Percentiles rank a stretch among this genome's conserved stretches.
Conservation (phyloP, 35 echinoderm and acorn worm genomes). For the Chiridota heheva region DNA sequence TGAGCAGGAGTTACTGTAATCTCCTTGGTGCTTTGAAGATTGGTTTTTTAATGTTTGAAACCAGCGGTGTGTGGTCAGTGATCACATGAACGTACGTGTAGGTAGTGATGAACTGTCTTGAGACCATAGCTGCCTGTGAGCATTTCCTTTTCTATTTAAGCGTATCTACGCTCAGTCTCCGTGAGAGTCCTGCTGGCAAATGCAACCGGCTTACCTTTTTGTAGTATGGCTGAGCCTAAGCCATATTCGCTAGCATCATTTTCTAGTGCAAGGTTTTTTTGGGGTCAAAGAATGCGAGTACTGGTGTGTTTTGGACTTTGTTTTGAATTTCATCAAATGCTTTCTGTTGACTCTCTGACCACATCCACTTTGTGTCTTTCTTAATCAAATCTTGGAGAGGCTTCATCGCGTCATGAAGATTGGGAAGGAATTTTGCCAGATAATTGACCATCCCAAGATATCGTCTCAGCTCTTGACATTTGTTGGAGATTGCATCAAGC, state of each 20-base stretch:
- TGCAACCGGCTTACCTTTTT: constrained; percentile 46
- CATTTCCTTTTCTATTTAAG: constrained; percentile 56
- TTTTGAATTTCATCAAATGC: neutral
- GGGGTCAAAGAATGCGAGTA: constrained; percentile 22
- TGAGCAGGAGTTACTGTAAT: constrained; percentile 54
- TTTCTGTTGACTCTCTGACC: neutral
- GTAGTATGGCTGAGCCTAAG: constrained; percentile 48
- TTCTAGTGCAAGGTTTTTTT: constrained; percentile 40
- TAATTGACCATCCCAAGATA: constrained; percentile 44
- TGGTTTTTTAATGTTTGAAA: constrained; percentile 65
- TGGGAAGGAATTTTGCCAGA: neutral
- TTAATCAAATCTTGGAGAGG: neutral
- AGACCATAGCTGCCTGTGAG: constrained; percentile 49
- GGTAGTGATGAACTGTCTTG: constrained; percentile 66
- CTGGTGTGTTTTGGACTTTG: neutral
- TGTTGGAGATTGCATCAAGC: neutral
- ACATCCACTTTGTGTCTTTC: neutral
- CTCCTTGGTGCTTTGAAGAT: constrained; percentile 41
- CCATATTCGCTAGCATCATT: constrained; percentile 56
- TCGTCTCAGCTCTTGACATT: constrained; percentile 11
- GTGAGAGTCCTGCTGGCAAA: constrained; percentile 62
- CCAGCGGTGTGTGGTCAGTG: constrained; percentile 63
- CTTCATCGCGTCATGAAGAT: constrained; percentile 8
- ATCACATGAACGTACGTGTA: constrained; percentile 41
- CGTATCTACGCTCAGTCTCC: constrained; percentile 45